Evolutionary conservation across 2,888 invertebrate genomes (phyloP), one percentile per base, ranked within the genome.

Genomic region (Micropterix aruncella): DNA sequence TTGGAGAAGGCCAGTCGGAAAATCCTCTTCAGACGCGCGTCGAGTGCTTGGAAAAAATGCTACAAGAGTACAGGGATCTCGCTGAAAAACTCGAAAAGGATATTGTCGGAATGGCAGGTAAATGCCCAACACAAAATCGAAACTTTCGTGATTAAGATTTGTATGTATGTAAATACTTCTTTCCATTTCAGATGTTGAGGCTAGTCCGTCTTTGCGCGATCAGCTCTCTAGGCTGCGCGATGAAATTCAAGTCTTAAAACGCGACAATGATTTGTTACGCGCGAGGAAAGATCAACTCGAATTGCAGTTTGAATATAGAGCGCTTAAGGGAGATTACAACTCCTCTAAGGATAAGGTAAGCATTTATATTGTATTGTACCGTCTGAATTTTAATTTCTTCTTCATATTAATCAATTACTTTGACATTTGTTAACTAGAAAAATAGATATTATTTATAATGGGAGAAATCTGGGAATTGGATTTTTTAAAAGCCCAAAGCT

Each of bases 1-100:
- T 61, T 27, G 66, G 67, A 0, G 50, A 52, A 3, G 57, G 65
- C 7, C 66, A 66, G 16, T 51, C 63, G 2, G 65, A 64, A 3
- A 59, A 63, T 1, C 72, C 73, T 9, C 62, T 79, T 43, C 66
- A 74, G 2, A 79, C 79, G 43, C 69, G 84, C 2, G 75, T 87
- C 12, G 78, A 81, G 44, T 79, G 79, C 54, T 64, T 89, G 41
- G 89, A 90, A 63, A 78, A 77, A 54, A 71, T 81, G 0, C 63
- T 89, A 41, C 76, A 79, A 47, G 81, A 78, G 2, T 89, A 89
- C 60, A 74, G 83, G 45, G 85, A 86, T 46, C 66, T 85, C 60
- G 74, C 83, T 27, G 62, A 71, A 1, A 75, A 74, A 46, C 64
- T 83, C 44, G 87, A 87, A 58, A 71, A 71, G 36, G 77, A 80